These are phyloP conservation scores for Huso huso DNA, from an alignment of 2,797 vertebrate genomes.

Conservation along the genomic window DNA sequence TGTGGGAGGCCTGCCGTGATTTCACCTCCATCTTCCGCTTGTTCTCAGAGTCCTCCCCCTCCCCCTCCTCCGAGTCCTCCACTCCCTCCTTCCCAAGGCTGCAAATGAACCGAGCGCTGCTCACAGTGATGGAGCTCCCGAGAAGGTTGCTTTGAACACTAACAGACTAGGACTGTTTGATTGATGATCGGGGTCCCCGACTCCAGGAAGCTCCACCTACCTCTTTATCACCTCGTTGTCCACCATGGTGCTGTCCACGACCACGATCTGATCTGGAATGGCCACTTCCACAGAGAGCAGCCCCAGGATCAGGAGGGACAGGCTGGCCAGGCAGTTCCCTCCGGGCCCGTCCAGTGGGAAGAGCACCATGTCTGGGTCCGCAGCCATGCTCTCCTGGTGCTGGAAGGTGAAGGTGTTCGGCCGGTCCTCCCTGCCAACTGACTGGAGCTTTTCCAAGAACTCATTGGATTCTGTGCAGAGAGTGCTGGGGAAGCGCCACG, in stretches of 20 bases:
- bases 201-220: slow-evolving; percentile 38
- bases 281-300: slow-evolving; percentile 67
- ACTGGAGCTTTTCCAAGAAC: slow-evolving; percentile 60
- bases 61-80: slow-evolving; percentile 74
- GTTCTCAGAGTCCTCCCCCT: slow-evolving; percentile 56
- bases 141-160: no score
- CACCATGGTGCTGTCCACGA: slow-evolving; percentile 86
- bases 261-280: slow-evolving; percentile 87
- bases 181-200: no score
- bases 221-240: slow-evolving; percentile 82
- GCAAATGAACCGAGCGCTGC: slow-evolving; percentile 3
- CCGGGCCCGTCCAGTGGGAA: slow-evolving; percentile 76
- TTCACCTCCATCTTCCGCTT: slow-evolving; percentile 71
- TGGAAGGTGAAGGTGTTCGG: slow-evolving; percentile 54
- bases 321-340: slow-evolving; percentile 63
- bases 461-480: slow-evolving; percentile 72
- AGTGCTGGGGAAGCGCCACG: slow-evolving; percentile 76
- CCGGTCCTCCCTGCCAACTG: slow-evolving; percentile 44
- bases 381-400: slow-evolving; percentile 36
- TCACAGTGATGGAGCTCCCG: no score
- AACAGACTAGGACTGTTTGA: no score
- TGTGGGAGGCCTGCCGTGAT: slow-evolving; percentile 83
- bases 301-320: slow-evolving; percentile 78
- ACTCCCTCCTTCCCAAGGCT: slow-evolving; percentile 69
- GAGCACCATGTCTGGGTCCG: slow-evolving; percentile 48